Conservation (phyloP, 2,888 invertebrate genomes). For the Cosmorhoe ocellata region DNA sequence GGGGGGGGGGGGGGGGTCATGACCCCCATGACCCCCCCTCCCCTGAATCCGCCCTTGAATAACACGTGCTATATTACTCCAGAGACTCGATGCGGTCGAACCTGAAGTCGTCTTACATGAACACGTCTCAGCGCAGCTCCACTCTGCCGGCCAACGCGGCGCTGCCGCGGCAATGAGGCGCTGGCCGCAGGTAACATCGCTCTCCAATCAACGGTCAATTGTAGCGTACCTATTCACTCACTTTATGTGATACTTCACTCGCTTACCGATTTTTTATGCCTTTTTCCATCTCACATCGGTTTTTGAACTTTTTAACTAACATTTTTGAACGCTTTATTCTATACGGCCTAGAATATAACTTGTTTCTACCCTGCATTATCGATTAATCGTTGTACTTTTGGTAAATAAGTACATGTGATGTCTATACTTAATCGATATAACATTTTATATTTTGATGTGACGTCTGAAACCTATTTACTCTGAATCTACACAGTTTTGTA, state of each 20-base stretch:
- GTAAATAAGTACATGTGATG: slow-evolving; percentile 25
- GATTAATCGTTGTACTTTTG: slow-evolving; percentile 21
- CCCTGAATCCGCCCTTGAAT: too few species aligned
- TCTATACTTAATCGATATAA: slow-evolving; percentile 16
- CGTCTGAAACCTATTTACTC: slow-evolving; percentile 41
- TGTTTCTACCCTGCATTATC: slow-evolving; percentile 27
- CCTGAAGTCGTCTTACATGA: slow-evolving; percentile 88
- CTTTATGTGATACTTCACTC: slow-evolving; percentile 2
- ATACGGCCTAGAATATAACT: slow-evolving; percentile 26
- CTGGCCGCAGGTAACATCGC: slow-evolving; percentile 6
- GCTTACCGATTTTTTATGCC: slow-evolving; percentile 2
- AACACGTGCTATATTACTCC: slow-evolving; percentile 42
- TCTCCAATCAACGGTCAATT: neutral
- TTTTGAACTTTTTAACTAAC: slow-evolving; percentile 24
- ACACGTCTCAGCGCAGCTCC: slow-evolving; percentile 90
- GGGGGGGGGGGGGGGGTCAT: too few species aligned
- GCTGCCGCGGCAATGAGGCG: slow-evolving; percentile 82
- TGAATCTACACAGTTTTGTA: slow-evolving; percentile 45
- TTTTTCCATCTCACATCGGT: slow-evolving; percentile 8
- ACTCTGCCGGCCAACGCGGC: slow-evolving; percentile 94
- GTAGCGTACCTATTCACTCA: neutral
- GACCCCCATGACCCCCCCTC: too few species aligned
- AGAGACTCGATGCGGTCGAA: slow-evolving; percentile 91
- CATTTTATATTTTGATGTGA: slow-evolving; percentile 40
- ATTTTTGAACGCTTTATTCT: slow-evolving; percentile 27